Conservation (phyloP, 2,113 vertebrate species). For the Nycticryphes semicollaris region DNA sequence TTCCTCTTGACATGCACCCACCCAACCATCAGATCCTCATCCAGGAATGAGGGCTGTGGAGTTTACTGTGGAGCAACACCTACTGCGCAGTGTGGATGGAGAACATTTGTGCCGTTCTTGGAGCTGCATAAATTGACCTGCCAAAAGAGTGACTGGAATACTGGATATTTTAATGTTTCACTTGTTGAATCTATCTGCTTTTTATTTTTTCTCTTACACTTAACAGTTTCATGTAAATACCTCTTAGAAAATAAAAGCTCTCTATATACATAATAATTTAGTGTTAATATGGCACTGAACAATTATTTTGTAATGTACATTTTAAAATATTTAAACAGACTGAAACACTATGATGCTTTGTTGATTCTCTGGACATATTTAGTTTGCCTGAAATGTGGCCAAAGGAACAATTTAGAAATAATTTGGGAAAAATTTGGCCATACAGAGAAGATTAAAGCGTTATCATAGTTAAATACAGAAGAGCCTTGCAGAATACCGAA, state of each 20-base stretch:
- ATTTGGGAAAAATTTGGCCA: background rate
- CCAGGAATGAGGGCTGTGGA: background rate
- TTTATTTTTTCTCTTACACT: background rate
- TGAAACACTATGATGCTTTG: background rate
- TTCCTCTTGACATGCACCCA: background rate
- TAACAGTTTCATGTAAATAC: background rate
- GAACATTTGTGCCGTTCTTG: background rate
- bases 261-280: background rate
- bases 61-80: background rate
- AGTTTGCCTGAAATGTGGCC: background rate
- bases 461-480: background rate
- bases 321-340: background rate
- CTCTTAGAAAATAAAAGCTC: background rate
- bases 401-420: slow-evolving; percentile 7
- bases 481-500: background rate
- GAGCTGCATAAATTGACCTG: background rate
- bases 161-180: background rate
- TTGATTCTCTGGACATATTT: background rate
- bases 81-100: background rate
- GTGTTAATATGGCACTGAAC: background rate
- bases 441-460: background rate
- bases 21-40: background rate
- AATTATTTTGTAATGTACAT: background rate
- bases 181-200: background rate
- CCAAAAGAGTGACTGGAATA: background rate